phyloP scores from a whole-genome alignment of 2,888 invertebrate genomes.

The Patella depressa region DNA sequence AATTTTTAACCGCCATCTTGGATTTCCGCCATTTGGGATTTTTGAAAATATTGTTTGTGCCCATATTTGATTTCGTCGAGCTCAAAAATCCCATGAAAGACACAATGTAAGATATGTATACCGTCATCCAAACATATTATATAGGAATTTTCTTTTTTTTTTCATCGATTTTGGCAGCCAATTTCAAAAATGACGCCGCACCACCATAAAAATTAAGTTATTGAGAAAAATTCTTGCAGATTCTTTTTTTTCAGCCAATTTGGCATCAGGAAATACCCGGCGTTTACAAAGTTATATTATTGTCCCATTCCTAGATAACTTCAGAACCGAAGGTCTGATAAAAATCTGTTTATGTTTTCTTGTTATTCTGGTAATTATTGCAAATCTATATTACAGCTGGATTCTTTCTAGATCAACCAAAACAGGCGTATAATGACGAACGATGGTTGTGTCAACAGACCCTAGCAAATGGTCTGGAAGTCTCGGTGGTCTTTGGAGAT shows the following conservation, averaged over 20 bases:
- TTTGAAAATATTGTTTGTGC: background rate
- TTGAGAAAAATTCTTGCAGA: background rate
- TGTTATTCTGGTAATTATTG: too few species aligned
- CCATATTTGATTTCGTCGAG: background rate
- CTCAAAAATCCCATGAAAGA: background rate
- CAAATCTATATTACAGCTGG: too few species aligned
- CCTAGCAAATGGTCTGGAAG: too few species aligned
- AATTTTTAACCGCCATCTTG: background rate
- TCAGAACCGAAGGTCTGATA: too few species aligned
- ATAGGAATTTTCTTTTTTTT: background rate
- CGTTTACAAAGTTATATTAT: background rate
- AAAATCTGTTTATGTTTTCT: too few species aligned
- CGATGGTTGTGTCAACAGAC: too few species aligned
- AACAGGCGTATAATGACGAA: too few species aligned
- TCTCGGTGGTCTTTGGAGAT: too few species aligned
- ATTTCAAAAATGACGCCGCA: background rate
- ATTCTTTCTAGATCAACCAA: too few species aligned
- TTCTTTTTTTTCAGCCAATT: background rate
- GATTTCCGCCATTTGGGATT: too few species aligned
- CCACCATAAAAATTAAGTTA: background rate
- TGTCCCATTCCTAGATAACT: background rate
- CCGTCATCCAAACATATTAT: background rate
- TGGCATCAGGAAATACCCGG: slow-evolving; percentile 6
- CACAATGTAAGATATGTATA: background rate
- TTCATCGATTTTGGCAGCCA: background rate